Percentiles rank a stretch among this genome's conserved stretches.
Conservation (phyloP, 2,113 vertebrate species). For the Nycticorax nycticorax region DNA sequence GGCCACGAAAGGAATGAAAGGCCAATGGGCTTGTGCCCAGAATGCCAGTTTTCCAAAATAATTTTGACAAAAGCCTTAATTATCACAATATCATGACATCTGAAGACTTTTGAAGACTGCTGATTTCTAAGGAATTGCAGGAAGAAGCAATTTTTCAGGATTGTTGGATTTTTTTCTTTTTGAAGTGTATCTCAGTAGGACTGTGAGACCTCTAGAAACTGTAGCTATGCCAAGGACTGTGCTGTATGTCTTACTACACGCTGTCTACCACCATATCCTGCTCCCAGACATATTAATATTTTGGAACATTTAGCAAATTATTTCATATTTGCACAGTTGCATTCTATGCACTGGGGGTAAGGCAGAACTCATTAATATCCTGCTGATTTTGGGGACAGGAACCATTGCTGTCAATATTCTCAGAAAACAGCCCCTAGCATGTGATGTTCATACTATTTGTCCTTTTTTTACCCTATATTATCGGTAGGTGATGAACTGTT, state of each 20-base stretch:
- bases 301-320: not conserved
- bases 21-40: not conserved
- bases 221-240: not conserved
- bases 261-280: not conserved
- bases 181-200: not conserved
- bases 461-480: not conserved
- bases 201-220: not conserved
- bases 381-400: not conserved
- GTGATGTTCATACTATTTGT: not conserved
- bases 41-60: not conserved
- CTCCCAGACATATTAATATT: not conserved
- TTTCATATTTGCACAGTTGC: not conserved
- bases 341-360: not conserved
- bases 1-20: not conserved
- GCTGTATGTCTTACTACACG: not conserved
- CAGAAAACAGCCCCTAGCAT: not conserved
- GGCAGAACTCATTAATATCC: not conserved
- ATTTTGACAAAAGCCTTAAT: not conserved
- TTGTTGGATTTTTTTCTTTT: not conserved
- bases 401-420: not conserved
- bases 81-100: not conserved
- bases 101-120: not conserved
- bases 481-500: not conserved
- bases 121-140: not conserved
- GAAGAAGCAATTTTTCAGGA: not conserved